phyloP scores from a whole-genome alignment of 2,888 invertebrate genomes.

The Synanthedon myopaeformis region DNA sequence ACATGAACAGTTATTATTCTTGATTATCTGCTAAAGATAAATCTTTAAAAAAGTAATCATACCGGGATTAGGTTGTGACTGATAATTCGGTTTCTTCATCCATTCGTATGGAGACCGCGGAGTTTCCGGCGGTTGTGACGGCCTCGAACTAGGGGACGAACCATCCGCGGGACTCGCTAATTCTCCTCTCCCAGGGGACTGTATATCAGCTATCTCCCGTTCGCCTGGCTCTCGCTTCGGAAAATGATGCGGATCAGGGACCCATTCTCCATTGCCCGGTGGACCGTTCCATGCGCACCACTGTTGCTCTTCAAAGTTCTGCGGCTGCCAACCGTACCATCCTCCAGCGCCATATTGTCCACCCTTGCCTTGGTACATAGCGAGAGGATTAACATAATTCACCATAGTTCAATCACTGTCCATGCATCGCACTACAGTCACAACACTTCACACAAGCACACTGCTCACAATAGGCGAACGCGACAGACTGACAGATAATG shows the following conservation, averaged over 20 bases:
- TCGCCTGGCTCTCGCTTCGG: conserved; percentile 57
- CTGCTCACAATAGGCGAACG: conserved; percentile 29
- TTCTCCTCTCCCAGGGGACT: conserved; percentile 63
- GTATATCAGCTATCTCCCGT: conserved; percentile 53
- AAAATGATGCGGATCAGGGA: conserved; percentile 60
- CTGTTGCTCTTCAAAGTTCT: conserved; percentile 70
- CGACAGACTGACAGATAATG: conserved; percentile 31
- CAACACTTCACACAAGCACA: conserved; percentile 14
- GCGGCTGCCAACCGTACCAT: conserved; percentile 65
- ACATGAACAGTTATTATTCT: no score
- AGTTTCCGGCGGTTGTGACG: conserved; percentile 74
- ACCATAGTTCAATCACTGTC: conserved; percentile 74
- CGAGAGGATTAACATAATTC: conserved; percentile 78
- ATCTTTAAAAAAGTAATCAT: conserved; percentile 7
- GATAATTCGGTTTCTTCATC: conserved; percentile 92
- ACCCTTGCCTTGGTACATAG: conserved; percentile 77
- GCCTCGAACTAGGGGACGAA: conserved; percentile 55
- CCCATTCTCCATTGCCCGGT: conserved; percentile 60
- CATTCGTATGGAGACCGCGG: conserved; percentile 88
- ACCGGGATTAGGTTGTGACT: conserved; percentile 89
- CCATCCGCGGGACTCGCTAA: conserved; percentile 69
- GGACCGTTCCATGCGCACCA: conserved; percentile 68
- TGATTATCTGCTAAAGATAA: no score
- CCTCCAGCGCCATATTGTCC: conserved; percentile 57
- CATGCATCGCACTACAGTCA: conserved; percentile 56